Percentiles rank a stretch among this genome's conserved stretches.
Evolutionary conservation across 2,888 invertebrate species (phyloP).

Genomic region (Apotomis capreana): DNA sequence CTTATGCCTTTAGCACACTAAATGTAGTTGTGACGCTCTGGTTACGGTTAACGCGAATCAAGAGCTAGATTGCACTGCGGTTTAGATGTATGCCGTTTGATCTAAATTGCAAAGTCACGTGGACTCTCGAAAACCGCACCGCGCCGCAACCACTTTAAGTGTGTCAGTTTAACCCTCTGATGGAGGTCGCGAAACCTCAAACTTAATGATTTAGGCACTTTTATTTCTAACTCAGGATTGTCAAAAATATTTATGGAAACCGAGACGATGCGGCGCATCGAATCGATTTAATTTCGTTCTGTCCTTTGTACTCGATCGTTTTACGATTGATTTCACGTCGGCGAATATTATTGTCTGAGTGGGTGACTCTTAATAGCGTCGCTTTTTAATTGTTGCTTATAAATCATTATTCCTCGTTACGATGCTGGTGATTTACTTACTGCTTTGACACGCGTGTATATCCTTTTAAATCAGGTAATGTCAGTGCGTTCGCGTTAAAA

Average conservation of each 20-base stretch:
- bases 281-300: slow-evolving; percentile 76
- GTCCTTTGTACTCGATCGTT: slow-evolving; percentile 54
- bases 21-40: neutral
- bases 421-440: slow-evolving; percentile 78
- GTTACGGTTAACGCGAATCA: neutral
- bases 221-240: slow-evolving; percentile 74
- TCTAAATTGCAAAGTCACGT: slow-evolving; percentile 11
- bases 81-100: neutral
- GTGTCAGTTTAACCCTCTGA: slow-evolving; percentile 52
- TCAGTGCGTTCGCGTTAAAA: slow-evolving; percentile 56
- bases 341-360: slow-evolving; percentile 49
- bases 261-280: slow-evolving; percentile 61
- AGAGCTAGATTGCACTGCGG: neutral
- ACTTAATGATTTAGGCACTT: slow-evolving; percentile 70
- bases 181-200: slow-evolving; percentile 74
- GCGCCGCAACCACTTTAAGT: slow-evolving; percentile 4
- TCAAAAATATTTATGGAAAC: slow-evolving; percentile 75
- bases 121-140: neutral
- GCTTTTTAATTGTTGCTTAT: slow-evolving; percentile 78
- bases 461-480: slow-evolving; percentile 69
- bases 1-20: slow-evolving; percentile 27
- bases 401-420: slow-evolving; percentile 78
- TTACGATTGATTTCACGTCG: slow-evolving; percentile 50
- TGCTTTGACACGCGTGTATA: slow-evolving; percentile 72
- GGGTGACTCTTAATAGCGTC: slow-evolving; percentile 66